A percentile compares a stretch with the other conserved stretches of the same genome.
phyloP scores from a whole-genome alignment of 2,888 invertebrate species.

The Chymomyza fuscimana region DNA sequence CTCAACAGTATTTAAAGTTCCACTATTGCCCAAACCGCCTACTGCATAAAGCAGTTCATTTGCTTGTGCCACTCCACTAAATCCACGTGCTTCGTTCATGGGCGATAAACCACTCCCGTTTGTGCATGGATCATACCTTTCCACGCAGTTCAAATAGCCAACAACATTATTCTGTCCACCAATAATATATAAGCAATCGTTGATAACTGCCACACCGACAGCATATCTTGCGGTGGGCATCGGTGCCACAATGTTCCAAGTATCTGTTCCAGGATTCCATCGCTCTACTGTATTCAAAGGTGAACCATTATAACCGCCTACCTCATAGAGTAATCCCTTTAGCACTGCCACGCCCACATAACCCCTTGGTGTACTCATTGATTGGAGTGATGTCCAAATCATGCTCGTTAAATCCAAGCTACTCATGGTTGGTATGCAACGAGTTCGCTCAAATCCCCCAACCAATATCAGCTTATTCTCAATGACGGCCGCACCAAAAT shows the following conservation, averaged over 20 bases:
- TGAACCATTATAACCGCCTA: not conserved
- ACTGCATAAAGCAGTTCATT: constrained; percentile 94
- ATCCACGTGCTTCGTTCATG: constrained; percentile 92
- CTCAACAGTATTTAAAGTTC: too few species aligned
- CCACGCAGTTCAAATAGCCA: constrained; percentile 80
- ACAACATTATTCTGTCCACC: constrained; percentile 93
- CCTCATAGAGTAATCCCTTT: not conserved
- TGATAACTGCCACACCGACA: constrained; percentile 93
- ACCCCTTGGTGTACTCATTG: not conserved
- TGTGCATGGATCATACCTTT: constrained; percentile 89
- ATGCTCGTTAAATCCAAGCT: not conserved
- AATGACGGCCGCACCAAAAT: not conserved
- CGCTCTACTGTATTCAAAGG: constrained; percentile 89
- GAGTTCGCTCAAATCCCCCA: not conserved
- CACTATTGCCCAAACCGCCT: constrained; percentile 88
- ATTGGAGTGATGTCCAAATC: not conserved
- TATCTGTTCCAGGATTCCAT: constrained; percentile 93
- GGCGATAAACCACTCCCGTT: constrained; percentile 92
- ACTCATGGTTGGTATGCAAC: too few species aligned
- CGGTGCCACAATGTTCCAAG: constrained; percentile 94
- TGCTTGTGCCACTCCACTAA: constrained; percentile 94
- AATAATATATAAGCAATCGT: constrained; percentile 91
- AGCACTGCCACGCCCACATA: not conserved
- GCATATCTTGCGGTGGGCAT: constrained; percentile 92
- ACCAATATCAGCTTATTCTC: not conserved